These are phyloP conservation scores for Mormyrus hasselquistii DNA, from an alignment of 2,797 vertebrate species.

Conservation along the genomic window DNA sequence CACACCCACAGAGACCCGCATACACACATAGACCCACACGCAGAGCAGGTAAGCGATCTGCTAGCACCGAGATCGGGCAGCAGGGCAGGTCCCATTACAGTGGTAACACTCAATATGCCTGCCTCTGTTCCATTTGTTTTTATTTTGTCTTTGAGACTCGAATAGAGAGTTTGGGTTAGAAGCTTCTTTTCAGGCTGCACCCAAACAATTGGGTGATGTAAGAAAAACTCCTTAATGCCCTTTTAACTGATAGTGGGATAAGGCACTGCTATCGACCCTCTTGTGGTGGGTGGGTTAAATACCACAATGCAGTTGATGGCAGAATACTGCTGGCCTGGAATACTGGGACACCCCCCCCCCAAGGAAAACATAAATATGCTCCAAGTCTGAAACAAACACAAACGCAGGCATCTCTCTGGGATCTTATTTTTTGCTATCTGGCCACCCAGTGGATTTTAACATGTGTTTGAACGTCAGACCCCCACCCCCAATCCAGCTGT, in stretches of 20 bases:
- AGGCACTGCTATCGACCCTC: not conserved
- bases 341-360: not conserved
- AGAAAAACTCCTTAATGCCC: not conserved
- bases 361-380: not conserved
- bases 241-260: not conserved
- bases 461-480: not conserved
- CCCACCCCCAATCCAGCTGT: not conserved
- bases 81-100: not conserved
- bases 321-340: not conserved
- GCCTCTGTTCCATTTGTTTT: not conserved
- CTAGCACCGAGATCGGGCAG: not conserved
- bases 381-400: not conserved
- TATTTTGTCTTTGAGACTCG: not conserved
- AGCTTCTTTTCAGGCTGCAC: not conserved
- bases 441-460: not conserved
- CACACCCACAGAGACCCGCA: too few relatives aligned
- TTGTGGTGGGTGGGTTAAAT: not conserved
- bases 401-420: conserved; percentile 7
- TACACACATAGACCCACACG: not conserved
- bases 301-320: not conserved
- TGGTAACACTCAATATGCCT: not conserved
- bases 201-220: not conserved
- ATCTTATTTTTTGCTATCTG: not conserved
- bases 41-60: not conserved
- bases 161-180: not conserved